Percentiles rank a stretch among this genome's conserved stretches.
phyloP scores from a whole-genome alignment of 1,140 invertebrate species.

The Cydia fagiglandana region DNA sequence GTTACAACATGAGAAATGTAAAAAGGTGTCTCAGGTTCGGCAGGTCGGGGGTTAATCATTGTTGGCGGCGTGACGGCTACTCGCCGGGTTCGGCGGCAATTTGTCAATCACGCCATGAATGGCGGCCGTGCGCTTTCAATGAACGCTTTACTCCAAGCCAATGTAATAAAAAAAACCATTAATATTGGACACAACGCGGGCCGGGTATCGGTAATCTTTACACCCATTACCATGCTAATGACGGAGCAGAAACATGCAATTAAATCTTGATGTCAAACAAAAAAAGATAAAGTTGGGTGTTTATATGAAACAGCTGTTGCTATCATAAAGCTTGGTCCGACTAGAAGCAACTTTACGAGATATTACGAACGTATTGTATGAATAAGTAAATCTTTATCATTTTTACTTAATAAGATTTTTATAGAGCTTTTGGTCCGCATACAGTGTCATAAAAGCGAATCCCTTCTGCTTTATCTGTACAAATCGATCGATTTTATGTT shows the following conservation, averaged over 20 bases:
- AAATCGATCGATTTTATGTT: conserved; percentile 24
- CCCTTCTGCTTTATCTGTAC: conserved; percentile 30
- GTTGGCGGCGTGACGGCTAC: conserved; percentile 46
- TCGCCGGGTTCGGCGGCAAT: conserved; percentile 59
- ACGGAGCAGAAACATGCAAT: conserved; percentile 19
- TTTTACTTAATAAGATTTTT: background rate
- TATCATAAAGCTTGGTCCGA: background rate
- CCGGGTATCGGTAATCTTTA: conserved; percentile 44
- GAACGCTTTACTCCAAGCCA: conserved; percentile 40
- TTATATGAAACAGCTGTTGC: conserved; percentile 1
- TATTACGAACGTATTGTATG: background rate
- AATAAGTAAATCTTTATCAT: background rate
- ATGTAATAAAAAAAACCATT: conserved; percentile 36
- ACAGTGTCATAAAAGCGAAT: conserved; percentile 13
- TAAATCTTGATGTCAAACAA: conserved; percentile 13
- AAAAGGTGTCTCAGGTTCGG: conserved; percentile 25
- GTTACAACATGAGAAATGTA: conserved; percentile 28
- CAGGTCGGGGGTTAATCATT: conserved; percentile 54
- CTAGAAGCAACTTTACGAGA: background rate
- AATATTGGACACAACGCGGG: conserved; percentile 46
- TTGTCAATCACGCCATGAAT: conserved; percentile 67
- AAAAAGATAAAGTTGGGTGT: background rate
- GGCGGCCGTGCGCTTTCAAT: conserved; percentile 58
- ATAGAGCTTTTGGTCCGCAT: background rate
- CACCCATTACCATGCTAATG: conserved; percentile 34